phyloP scores from a whole-genome alignment of 2,113 vertebrate genomes.

The Xenotilapia flavipinnis region DNA sequence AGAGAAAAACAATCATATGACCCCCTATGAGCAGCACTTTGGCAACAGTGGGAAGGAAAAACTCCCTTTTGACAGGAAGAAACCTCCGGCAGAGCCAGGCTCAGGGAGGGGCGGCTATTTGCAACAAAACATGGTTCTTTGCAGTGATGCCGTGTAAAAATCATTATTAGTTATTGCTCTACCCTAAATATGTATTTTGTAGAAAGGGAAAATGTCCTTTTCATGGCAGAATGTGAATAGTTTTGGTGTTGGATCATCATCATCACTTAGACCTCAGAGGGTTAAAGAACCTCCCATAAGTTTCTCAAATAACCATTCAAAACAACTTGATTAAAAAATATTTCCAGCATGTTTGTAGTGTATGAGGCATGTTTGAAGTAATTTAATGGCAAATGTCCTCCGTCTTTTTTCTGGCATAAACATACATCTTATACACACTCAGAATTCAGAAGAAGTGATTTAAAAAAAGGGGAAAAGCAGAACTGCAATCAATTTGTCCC shows the following conservation, averaged over 20 bases:
- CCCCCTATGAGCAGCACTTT: not conserved
- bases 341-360: not conserved
- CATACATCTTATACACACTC: not conserved
- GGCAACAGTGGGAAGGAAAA: not conserved
- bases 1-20: rapidly evolving
- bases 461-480: rapidly evolving
- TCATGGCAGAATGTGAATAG: not conserved
- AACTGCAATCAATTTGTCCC: not conserved
- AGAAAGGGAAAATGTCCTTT: not conserved
- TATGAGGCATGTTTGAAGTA: not conserved
- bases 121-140: not conserved
- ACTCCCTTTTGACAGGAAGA: not conserved
- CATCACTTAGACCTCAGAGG: not conserved
- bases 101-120: not conserved
- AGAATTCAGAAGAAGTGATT: not conserved
- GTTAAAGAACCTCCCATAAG: not conserved
- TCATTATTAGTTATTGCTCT: not conserved
- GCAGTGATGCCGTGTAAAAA: not conserved
- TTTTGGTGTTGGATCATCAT: not conserved
- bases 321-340: not conserved
- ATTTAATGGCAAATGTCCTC: not conserved
- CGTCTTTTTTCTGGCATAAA: not conserved
- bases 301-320: not conserved
- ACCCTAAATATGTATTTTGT: not conserved
- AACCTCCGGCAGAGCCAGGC: rapidly evolving